Percentiles rank a stretch among this genome's conserved stretches.
These are phyloP conservation scores for Drosophila nr. medialis DNA, from an alignment of 2,888 invertebrate genomes.

Conservation along the genomic window DNA sequence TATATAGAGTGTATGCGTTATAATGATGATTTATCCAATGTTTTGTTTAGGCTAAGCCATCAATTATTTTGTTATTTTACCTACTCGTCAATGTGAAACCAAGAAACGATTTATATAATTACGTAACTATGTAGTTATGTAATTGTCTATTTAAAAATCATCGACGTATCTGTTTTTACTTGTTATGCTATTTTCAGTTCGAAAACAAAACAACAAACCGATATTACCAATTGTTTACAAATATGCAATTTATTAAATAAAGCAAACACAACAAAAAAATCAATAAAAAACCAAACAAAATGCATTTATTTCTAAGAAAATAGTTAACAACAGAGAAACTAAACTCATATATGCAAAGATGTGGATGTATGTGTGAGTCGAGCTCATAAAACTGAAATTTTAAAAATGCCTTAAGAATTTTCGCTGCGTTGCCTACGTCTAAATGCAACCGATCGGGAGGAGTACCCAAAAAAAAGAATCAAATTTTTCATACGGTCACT, in stretches of 20 bases:
- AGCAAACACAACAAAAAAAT: conserved; percentile 36
- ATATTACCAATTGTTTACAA: conserved; percentile 73
- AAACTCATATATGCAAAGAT: neutral
- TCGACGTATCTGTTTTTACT: conserved; percentile 53
- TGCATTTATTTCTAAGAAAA: neutral
- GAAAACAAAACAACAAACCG: conserved; percentile 44
- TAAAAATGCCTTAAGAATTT: neutral
- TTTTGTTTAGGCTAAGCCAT: conserved; percentile 66
- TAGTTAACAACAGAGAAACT: no score
- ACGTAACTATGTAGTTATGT: conserved; percentile 25
- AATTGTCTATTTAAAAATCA: conserved; percentile 34
- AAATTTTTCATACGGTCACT: neutral
- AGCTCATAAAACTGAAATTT: neutral
- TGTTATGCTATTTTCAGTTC: conserved; percentile 62
- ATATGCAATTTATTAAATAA: conserved; percentile 50
- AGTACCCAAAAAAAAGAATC: no score
- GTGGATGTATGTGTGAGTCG: neutral
- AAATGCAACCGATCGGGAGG: no score
- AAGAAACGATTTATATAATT: conserved; percentile 23
- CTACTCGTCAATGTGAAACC: conserved; percentile 53
- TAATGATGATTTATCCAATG: conserved; percentile 35
- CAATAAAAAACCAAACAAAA: neutral
- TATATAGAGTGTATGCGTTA: conserved; percentile 38
- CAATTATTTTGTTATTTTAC: conserved; percentile 49
- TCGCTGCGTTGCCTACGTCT: neutral